These are phyloP conservation scores for Apaloderma vittatum DNA, from an alignment of 2,113 vertebrate genomes.

Conservation along the genomic window DNA sequence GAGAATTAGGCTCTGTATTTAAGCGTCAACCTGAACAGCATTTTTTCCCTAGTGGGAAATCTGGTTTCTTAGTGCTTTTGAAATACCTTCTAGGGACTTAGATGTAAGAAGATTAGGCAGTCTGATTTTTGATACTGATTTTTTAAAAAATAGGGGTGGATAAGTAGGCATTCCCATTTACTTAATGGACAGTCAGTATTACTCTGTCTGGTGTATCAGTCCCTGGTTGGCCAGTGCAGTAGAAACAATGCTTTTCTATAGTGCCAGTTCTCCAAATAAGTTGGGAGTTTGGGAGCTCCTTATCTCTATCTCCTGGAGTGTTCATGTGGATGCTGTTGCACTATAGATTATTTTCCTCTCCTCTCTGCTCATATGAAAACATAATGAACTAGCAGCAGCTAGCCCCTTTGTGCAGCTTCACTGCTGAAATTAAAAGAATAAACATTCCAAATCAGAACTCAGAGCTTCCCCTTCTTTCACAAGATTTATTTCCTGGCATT, in stretches of 20 bases:
- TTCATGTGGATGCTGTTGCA: not conserved
- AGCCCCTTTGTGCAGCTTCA: not conserved
- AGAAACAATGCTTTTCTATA: not conserved
- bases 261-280: not conserved
- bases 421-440: not conserved
- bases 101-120: not conserved
- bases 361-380: not conserved
- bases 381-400: not conserved
- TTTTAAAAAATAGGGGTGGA: not conserved
- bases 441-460: not conserved
- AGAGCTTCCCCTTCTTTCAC: not conserved
- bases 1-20: not conserved
- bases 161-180: rapidly evolving
- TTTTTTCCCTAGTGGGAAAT: not conserved
- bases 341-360: not conserved
- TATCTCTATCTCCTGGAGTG: not conserved
- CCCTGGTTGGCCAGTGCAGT: not conserved
- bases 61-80: not conserved
- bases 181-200: not conserved
- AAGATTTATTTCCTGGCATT: not conserved
- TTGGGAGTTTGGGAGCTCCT: not conserved
- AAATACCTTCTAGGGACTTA: not conserved
- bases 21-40: not conserved
- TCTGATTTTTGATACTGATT: not conserved
- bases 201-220: not conserved